These are phyloP conservation scores for Lophura swinhoii DNA, from an alignment of 2,797 vertebrate genomes.

Conservation along the genomic window DNA sequence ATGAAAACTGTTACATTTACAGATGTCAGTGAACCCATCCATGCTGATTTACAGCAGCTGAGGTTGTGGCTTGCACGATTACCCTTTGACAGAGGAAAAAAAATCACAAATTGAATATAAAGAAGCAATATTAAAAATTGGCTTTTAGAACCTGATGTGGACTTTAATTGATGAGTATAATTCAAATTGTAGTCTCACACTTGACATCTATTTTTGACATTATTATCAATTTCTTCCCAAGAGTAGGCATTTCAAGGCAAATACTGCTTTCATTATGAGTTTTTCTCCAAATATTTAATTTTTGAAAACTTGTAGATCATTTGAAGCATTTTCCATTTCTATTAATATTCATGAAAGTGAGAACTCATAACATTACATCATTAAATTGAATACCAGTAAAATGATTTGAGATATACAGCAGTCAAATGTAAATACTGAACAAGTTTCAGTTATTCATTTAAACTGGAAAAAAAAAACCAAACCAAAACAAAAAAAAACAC, in stretches of 20 bases:
- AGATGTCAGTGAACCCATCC: neutral
- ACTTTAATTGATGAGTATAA: neutral
- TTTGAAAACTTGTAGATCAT: slow-evolving; percentile 11
- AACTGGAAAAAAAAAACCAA: neutral
- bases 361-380: slow-evolving; percentile 35
- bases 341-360: slow-evolving; percentile 60
- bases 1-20: neutral
- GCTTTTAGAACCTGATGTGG: neutral
- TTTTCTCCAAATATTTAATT: neutral
- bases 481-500: neutral
- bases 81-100: neutral
- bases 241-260: slow-evolving; percentile 26
- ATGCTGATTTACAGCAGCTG: neutral
- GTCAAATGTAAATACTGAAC: slow-evolving; percentile 52
- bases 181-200: neutral
- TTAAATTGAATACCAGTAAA: slow-evolving; percentile 58
- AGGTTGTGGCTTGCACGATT: neutral
- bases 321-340: slow-evolving; percentile 1
- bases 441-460: slow-evolving; percentile 26
- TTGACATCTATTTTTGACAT: neutral
- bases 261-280: slow-evolving; percentile 1
- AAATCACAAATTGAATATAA: neutral
- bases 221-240: slow-evolving; percentile 22
- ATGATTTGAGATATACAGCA: slow-evolving; percentile 42
- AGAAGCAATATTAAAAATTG: neutral